phyloP scores from a whole-genome alignment of 1,140 invertebrate species.

The Tetramorium alpestre region DNA sequence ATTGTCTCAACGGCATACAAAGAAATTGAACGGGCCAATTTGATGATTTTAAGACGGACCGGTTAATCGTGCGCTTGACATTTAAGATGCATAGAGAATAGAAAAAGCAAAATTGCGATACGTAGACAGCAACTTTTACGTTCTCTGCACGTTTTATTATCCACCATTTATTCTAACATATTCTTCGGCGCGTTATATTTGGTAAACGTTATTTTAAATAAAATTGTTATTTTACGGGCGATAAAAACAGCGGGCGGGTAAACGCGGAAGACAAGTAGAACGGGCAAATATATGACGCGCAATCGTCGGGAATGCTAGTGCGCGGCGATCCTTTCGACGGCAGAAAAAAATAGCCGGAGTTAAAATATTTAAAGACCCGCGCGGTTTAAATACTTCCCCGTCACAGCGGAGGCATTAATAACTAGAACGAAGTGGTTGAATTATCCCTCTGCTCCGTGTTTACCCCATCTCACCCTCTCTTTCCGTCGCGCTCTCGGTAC shows the following conservation, averaged over 20 bases:
- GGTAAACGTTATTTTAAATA: conserved; percentile 52
- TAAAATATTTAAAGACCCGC: conserved; percentile 65
- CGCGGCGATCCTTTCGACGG: conserved; percentile 48
- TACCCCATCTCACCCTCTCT: conserved; percentile 48
- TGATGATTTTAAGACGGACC: background rate
- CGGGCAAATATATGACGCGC: conserved; percentile 58
- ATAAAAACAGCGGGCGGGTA: conserved; percentile 53
- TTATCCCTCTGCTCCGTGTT: conserved; percentile 65
- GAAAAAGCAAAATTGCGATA: background rate
- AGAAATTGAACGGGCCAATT: background rate
- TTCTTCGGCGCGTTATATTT: conserved; percentile 42
- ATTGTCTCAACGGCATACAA: background rate
- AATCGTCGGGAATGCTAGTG: conserved; percentile 47
- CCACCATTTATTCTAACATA: conserved; percentile 47
- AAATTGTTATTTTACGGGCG: conserved; percentile 53
- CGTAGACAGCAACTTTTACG: background rate
- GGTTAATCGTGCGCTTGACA: background rate
- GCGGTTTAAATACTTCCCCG: conserved; percentile 56
- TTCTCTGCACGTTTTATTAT: conserved; percentile 26
- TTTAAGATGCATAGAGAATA: background rate
- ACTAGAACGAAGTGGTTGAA: conserved; percentile 73
- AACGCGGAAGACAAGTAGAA: conserved; percentile 59
- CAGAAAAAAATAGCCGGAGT: conserved; percentile 64
- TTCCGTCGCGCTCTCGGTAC: conserved; percentile 41
- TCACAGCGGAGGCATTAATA: conserved; percentile 66